Conservation (phyloP, 2,113 vertebrate species). For the Phocoena phocoena region DNA sequence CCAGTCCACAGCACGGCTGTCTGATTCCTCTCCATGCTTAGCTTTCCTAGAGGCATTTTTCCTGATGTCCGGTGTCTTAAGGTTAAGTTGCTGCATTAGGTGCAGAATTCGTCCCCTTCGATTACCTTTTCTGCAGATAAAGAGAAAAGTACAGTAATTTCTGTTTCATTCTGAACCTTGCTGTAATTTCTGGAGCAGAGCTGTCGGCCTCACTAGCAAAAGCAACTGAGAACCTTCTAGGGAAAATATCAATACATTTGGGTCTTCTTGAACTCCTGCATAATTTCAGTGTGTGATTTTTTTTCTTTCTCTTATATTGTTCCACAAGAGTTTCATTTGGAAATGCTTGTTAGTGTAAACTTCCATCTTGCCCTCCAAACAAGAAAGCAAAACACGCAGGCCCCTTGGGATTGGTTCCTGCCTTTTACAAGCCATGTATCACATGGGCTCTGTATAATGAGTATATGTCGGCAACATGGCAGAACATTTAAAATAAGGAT, state of each 20-base stretch:
- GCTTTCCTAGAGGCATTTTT: neutral
- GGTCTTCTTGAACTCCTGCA: neutral
- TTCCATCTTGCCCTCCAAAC: neutral
- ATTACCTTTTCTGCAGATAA: neutral
- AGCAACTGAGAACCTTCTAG: slow-evolving; percentile 33
- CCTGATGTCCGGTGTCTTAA: neutral
- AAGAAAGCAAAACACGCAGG: neutral
- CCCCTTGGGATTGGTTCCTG: neutral
- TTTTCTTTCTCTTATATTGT: neutral
- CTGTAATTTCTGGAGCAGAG: neutral
- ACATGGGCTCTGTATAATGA: neutral
- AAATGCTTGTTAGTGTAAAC: neutral
- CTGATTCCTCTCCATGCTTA: neutral
- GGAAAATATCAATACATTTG: neutral
- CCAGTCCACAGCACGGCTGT: too few species aligned
- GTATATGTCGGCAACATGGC: neutral
- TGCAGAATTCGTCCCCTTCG: neutral
- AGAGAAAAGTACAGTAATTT: neutral
- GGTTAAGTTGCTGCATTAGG: neutral
- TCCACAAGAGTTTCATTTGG: slow-evolving; percentile 11
- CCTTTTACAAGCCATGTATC: neutral
- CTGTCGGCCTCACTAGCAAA: neutral
- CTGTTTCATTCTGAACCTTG: neutral
- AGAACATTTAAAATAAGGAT: neutral
- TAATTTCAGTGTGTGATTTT: neutral